Conservation (phyloP, 2,888 invertebrate species). For the Patella pellucida region DNA sequence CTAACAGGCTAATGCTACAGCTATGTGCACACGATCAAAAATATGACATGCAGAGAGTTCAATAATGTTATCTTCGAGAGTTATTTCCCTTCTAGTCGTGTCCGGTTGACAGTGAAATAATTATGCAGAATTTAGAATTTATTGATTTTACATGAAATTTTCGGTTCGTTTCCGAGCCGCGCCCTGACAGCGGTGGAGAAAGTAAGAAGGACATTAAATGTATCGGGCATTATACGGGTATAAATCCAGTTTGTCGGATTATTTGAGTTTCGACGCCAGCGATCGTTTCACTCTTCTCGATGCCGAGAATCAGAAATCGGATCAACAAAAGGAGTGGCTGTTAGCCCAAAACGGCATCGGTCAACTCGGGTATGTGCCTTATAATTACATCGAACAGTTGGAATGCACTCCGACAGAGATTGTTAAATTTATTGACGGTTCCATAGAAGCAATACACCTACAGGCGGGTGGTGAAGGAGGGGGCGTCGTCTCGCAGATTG, state of each 20-base stretch:
- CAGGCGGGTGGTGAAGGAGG: constrained; percentile 48
- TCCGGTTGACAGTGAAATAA: no score
- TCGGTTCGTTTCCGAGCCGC: no score
- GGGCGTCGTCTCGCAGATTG: constrained; percentile 45
- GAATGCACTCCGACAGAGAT: constrained; percentile 50
- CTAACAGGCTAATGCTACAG: no score
- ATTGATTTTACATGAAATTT: no score
- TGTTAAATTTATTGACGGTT: constrained; percentile 63
- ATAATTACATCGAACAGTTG: constrained; percentile 51
- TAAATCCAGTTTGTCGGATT: constrained; percentile 45
- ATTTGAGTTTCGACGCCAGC: constrained; percentile 51
- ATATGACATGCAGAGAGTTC: no score
- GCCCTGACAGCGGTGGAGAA: no score
- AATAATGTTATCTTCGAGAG: no score
- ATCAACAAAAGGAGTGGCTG: constrained; percentile 51
- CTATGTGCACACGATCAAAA: no score
- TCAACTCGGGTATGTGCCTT: constrained; percentile 57
- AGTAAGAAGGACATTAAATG: constrained; percentile 36
- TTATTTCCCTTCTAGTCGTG: no score
- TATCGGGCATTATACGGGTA: constrained; percentile 59
- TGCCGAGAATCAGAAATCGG: constrained; percentile 5
- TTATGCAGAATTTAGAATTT: no score
- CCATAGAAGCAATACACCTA: constrained; percentile 63
- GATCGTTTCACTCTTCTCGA: constrained; percentile 58
- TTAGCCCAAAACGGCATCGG: constrained; percentile 62